Percentiles rank a stretch among this genome's conserved stretches.
phyloP scores from a whole-genome alignment of 2,797 vertebrate species.

The Salmo trutta region DNA sequence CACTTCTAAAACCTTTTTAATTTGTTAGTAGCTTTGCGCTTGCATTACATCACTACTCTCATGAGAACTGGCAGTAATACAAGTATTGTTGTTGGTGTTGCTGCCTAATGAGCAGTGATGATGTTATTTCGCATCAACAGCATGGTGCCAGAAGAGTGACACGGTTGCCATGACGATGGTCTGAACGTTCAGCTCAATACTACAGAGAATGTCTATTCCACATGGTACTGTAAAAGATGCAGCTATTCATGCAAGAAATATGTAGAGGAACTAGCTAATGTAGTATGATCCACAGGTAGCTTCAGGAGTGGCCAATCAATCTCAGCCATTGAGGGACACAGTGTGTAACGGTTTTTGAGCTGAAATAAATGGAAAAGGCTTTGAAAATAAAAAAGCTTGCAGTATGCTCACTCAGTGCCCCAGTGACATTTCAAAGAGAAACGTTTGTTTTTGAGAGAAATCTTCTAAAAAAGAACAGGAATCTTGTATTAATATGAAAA shows the following conservation, averaged over 20 bases:
- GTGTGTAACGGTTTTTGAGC: no score
- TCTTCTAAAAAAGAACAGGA: no score
- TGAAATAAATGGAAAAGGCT: no score
- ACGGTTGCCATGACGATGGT: conserved; percentile 14
- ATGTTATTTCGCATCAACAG: not conserved
- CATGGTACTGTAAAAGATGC: not conserved
- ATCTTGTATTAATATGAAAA: no score
- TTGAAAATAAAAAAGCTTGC: no score
- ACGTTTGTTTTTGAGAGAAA: no score
- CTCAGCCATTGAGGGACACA: no score
- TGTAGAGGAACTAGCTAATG: not conserved
- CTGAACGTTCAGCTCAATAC: not conserved
- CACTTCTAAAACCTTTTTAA: no score
- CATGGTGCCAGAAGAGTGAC: not conserved
- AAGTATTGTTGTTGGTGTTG: conserved; percentile 1
- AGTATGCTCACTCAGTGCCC: no score
- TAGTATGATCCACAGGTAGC: not conserved
- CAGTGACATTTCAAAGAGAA: no score
- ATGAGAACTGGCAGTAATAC: not conserved
- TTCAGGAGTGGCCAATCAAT: no score
- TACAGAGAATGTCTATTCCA: not conserved
- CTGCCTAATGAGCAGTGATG: conserved; percentile 8
- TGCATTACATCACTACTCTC: not conserved
- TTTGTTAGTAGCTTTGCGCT: not conserved
- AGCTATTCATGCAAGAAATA: not conserved